These are phyloP conservation scores for Pogonomyrmex californicus DNA, from an alignment of 1,140 invertebrate genomes.

Conservation along the genomic window DNA sequence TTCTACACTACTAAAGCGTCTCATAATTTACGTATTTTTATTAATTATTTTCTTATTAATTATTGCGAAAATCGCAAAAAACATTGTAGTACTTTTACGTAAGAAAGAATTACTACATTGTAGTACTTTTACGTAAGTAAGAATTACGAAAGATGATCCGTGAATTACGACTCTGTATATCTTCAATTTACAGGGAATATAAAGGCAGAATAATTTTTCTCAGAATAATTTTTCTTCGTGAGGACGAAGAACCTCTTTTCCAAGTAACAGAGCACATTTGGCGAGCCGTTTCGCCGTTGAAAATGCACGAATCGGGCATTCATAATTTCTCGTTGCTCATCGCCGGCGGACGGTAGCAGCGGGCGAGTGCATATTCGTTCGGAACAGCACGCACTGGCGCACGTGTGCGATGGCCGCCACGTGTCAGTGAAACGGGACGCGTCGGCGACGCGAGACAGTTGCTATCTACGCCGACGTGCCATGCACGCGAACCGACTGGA, in stretches of 20 bases:
- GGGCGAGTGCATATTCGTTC: slow-evolving; percentile 25
- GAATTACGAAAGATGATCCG: too few species aligned
- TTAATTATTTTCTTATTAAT: too few species aligned
- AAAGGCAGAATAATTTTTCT: background rate
- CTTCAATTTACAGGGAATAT: background rate
- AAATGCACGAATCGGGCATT: slow-evolving; percentile 64
- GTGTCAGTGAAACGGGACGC: slow-evolving; percentile 59
- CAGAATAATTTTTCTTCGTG: background rate
- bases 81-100: too few species aligned
- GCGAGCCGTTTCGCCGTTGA: slow-evolving; percentile 13
- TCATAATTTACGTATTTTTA: background rate
- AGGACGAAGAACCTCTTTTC: background rate
- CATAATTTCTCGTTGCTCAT: slow-evolving; percentile 75
- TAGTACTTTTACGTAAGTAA: too few species aligned
- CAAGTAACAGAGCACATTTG: background rate
- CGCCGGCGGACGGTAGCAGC: slow-evolving; percentile 38
- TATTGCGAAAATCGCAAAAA: too few species aligned
- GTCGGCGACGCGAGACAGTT: slow-evolving; percentile 71
- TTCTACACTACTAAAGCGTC: too few species aligned
- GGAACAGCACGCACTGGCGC: slow-evolving; percentile 39
- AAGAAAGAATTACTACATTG: too few species aligned
- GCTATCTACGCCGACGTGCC: slow-evolving; percentile 67
- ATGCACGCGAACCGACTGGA: slow-evolving; percentile 70
- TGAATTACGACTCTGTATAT: background rate
- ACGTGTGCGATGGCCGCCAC: slow-evolving; percentile 43